Conservation (phyloP, 1,140 invertebrate genomes). For the Penaeus chinensis region DNA sequence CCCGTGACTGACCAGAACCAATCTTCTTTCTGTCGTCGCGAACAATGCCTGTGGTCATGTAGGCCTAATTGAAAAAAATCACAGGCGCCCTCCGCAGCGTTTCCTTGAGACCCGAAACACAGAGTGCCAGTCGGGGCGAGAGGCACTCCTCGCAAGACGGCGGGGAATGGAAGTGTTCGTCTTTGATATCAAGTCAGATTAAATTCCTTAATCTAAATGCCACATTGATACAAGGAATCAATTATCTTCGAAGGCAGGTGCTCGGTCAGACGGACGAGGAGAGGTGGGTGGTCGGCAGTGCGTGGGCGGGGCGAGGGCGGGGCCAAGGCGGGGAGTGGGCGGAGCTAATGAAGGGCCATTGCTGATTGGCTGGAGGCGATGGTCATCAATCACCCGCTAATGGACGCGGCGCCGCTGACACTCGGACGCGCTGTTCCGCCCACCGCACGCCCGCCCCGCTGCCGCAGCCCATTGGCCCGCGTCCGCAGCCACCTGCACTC, state of each 20-base stretch:
- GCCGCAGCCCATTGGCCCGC: not conserved
- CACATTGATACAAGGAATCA: constrained; percentile 60
- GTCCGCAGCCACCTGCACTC: not conserved
- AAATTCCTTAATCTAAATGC: constrained; percentile 60
- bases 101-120: no score
- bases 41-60: no score
- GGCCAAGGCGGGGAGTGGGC: constrained; percentile 6
- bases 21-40: no score
- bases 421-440: constrained; percentile 38
- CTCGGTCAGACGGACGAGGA: constrained; percentile 19
- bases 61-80: no score
- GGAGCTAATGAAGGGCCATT: not conserved
- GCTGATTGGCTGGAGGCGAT: constrained; percentile 39
- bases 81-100: no score
- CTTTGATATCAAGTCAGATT: constrained; percentile 57
- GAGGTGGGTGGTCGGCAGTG: constrained; percentile 53
- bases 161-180: constrained; percentile 42
- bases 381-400: constrained; percentile 55
- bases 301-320: constrained; percentile 28
- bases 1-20: no score
- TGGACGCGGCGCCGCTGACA: constrained; percentile 42
- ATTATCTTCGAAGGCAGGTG: constrained; percentile 55
- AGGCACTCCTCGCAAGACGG: no score
- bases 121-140: no score
- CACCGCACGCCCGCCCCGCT: constrained; percentile 36